Conservation (phyloP, 2,113 vertebrate species). For the Condylura cristata region DNA sequence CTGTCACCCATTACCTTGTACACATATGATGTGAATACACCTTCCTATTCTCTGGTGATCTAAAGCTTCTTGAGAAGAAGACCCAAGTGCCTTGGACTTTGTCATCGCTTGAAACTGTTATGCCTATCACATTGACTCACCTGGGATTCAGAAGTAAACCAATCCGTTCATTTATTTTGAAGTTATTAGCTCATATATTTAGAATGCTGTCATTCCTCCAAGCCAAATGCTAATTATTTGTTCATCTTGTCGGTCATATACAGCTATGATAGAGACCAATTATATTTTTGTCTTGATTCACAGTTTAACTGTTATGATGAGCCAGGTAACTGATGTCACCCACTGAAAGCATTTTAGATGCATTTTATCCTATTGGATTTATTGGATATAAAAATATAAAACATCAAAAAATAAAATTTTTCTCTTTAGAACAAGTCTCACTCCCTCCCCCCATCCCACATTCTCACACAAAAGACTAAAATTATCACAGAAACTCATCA, state of each 20-base stretch:
- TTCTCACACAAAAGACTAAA: conserved; percentile 64
- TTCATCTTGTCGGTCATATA: neutral
- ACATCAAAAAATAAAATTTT: conserved; percentile 36
- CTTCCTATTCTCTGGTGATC: neutral
- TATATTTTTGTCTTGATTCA: conserved; percentile 22
- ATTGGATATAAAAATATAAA: conserved; percentile 50
- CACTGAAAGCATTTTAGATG: conserved; percentile 53
- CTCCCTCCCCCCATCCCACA: neutral
- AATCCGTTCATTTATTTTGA: neutral
- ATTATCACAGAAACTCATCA: conserved; percentile 63
- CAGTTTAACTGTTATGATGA: conserved; percentile 3
- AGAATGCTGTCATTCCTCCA: neutral
- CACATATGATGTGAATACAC: neutral
- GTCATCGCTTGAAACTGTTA: neutral
- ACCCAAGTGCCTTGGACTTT: neutral
- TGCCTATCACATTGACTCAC: neutral
- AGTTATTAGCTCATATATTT: neutral
- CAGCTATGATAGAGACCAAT: neutral
- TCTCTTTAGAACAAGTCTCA: conserved; percentile 16
- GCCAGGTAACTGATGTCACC: neutral
- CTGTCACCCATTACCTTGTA: neutral
- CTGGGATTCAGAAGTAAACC: neutral
- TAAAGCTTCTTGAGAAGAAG: neutral
- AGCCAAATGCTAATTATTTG: conserved; percentile 32
- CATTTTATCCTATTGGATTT: conserved; percentile 50